Conservation (phyloP, 2,888 invertebrate genomes). For the Drosophila quinaria region DNA sequence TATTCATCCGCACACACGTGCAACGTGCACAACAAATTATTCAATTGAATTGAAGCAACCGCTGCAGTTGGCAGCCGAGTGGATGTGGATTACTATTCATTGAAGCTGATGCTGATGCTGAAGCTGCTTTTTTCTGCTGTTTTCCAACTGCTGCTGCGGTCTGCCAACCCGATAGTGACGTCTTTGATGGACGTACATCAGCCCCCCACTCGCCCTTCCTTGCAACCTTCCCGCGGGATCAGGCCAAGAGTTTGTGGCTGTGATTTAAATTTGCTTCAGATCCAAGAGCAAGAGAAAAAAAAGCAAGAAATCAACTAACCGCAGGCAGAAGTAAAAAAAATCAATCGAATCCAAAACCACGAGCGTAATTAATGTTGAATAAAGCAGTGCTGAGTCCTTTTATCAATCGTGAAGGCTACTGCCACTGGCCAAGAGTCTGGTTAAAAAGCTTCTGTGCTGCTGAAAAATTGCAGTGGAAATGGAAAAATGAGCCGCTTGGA, state of each 20-base stretch:
- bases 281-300: conserved; percentile 16
- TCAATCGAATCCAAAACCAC: conserved; percentile 62
- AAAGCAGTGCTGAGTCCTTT: conserved; percentile 57
- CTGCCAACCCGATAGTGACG: conserved; percentile 42
- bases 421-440: conserved; percentile 7
- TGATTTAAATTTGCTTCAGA: conserved; percentile 66
- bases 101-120: conserved; percentile 20
- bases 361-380: conserved; percentile 70
- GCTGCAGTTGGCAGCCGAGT: conserved; percentile 70
- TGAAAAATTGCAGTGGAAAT: conserved; percentile 9
- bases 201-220: not conserved
- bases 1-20: conserved; percentile 26
- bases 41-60: conserved; percentile 70
- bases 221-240: conserved; percentile 1
- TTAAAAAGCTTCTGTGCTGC: conserved; percentile 8
- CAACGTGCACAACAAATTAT: conserved; percentile 61
- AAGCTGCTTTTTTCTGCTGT: conserved; percentile 21
- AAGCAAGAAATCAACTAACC: conserved; percentile 36
- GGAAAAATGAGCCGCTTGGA: not conserved
- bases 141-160: conserved; percentile 35
- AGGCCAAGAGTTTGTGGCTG: conserved; percentile 47
- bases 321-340: conserved; percentile 34
- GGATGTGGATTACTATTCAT: conserved; percentile 65
- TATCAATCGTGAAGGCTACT: conserved; percentile 39
- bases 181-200: conserved; percentile 66